Conservation (phyloP, 2,113 vertebrate genomes). For the Tetrax tetrax region DNA sequence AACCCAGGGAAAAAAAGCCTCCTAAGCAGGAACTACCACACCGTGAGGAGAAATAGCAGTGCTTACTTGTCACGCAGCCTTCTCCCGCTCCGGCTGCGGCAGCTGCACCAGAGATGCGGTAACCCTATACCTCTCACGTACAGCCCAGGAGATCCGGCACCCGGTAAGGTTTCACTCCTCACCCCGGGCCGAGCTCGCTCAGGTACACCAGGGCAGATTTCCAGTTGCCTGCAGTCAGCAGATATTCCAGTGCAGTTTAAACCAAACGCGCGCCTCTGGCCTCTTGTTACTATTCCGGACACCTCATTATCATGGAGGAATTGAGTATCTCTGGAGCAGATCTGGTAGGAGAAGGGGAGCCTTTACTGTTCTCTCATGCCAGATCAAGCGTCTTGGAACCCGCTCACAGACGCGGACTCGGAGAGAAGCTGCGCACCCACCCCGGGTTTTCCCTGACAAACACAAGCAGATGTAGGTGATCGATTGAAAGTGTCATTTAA, state of each 20-base stretch:
- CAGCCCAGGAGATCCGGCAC: slow-evolving; percentile 16
- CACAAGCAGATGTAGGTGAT: not conserved
- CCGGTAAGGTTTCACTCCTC: slow-evolving; percentile 43
- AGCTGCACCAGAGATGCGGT: slow-evolving; percentile 29
- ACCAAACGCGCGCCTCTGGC: not conserved
- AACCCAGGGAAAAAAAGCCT: not conserved
- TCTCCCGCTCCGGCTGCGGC: not conserved
- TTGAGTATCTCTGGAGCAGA: slow-evolving; percentile 47
- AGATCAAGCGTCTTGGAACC: slow-evolving; percentile 42
- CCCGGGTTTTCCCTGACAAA: slow-evolving; percentile 3
- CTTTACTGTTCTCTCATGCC: slow-evolving; percentile 54
- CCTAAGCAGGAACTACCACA: not conserved
- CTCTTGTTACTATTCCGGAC: slow-evolving; percentile 51
- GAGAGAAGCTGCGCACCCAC: not conserved
- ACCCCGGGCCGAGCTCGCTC: not conserved
- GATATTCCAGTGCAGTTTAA: not conserved
- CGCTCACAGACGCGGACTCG: not conserved
- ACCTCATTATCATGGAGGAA: slow-evolving; percentile 62
- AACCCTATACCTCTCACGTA: not conserved
- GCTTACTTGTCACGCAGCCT: not conserved
- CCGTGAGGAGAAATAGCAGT: not conserved
- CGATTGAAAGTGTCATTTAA: not conserved
- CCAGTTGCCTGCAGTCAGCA: slow-evolving; percentile 6
- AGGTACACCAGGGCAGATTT: not conserved
- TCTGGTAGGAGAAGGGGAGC: not conserved